Percentiles rank a stretch among this genome's conserved stretches.
Evolutionary conservation across 2,113 vertebrate genomes (phyloP).

Genomic region (Scomber scombrus): DNA sequence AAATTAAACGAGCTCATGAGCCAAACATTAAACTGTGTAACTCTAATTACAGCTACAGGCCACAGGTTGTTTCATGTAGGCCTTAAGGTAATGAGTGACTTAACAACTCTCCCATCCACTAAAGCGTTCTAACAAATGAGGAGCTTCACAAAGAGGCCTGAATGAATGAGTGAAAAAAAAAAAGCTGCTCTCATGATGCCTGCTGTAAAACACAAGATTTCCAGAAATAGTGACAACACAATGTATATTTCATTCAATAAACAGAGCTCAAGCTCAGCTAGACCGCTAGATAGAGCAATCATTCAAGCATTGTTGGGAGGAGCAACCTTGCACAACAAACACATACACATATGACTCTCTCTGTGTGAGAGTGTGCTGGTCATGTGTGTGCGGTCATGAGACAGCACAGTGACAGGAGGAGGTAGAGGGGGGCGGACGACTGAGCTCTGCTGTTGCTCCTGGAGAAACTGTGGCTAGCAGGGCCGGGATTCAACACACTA

Average conservation of each 20-base stretch:
- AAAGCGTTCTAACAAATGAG: slow-evolving; percentile 4
- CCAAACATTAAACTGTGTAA: background rate
- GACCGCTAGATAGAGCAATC: slow-evolving; percentile 1
- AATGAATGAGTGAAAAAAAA: slow-evolving; percentile 8
- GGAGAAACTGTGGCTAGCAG: slow-evolving; percentile 17
- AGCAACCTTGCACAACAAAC: slow-evolving; percentile 37
- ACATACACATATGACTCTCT: slow-evolving; percentile 52
- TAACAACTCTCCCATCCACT: background rate
- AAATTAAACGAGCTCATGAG: background rate
- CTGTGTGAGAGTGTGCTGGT: slow-evolving; percentile 68
- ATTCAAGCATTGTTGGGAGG: slow-evolving; percentile 32
- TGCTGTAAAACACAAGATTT: background rate
- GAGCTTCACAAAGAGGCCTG: background rate
- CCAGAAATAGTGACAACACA: background rate
- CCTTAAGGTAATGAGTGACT: background rate
- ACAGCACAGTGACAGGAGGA: slow-evolving; percentile 71
- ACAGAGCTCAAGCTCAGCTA: background rate
- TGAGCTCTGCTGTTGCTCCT: slow-evolving; percentile 18
- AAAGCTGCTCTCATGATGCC: background rate
- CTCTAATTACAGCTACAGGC: background rate
- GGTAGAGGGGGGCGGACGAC: background rate
- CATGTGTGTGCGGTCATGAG: slow-evolving; percentile 86
- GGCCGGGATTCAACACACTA: slow-evolving; percentile 20
- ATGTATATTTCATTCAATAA: background rate
- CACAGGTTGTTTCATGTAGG: background rate